phyloP scores from a whole-genome alignment of 2,113 vertebrate species.

The Phrynosoma blainvillii region DNA sequence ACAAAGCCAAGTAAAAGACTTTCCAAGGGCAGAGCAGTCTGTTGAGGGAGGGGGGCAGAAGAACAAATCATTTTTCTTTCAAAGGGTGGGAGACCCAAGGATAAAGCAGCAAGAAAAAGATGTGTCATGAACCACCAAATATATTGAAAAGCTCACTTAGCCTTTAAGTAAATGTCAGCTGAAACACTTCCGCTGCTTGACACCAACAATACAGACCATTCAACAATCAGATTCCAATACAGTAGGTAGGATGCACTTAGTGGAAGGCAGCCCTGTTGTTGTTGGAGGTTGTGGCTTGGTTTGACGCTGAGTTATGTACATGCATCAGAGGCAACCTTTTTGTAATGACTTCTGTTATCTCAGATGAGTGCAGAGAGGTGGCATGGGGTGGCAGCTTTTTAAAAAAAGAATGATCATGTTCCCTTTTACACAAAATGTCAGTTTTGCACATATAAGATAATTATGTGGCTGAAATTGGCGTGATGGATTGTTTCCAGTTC shows the following conservation, averaged over 20 bases:
- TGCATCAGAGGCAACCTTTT: slow-evolving; percentile 35
- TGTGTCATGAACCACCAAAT: slow-evolving; percentile 7
- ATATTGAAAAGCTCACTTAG: slow-evolving; percentile 6
- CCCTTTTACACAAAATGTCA: slow-evolving; percentile 6
- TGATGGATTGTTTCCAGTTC: slow-evolving; percentile 1
- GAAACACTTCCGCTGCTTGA: slow-evolving; percentile 18
- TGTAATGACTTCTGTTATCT: not conserved
- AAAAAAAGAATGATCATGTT: not conserved
- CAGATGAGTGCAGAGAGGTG: slow-evolving; percentile 19
- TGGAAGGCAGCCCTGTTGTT: not conserved
- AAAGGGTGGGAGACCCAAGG: not conserved
- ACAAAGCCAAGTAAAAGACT: slow-evolving; percentile 29
- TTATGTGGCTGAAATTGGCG: not conserved
- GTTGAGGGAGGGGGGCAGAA: not conserved
- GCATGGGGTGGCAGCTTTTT: not conserved
- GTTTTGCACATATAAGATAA: not conserved
- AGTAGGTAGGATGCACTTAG: not conserved
- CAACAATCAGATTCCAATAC: slow-evolving; percentile 17
- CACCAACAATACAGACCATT: not conserved
- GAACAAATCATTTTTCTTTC: not conserved
- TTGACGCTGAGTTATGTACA: slow-evolving; percentile 22
- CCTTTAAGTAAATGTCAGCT: slow-evolving; percentile 47
- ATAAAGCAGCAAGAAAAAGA: slow-evolving; percentile 24
- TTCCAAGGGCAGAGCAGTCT: slow-evolving; percentile 31
- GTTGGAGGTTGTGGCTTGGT: slow-evolving; percentile 9